These are phyloP conservation scores for Antrozous pallidus DNA, from an alignment of 2,797 vertebrate genomes.

Conservation along the genomic window DNA sequence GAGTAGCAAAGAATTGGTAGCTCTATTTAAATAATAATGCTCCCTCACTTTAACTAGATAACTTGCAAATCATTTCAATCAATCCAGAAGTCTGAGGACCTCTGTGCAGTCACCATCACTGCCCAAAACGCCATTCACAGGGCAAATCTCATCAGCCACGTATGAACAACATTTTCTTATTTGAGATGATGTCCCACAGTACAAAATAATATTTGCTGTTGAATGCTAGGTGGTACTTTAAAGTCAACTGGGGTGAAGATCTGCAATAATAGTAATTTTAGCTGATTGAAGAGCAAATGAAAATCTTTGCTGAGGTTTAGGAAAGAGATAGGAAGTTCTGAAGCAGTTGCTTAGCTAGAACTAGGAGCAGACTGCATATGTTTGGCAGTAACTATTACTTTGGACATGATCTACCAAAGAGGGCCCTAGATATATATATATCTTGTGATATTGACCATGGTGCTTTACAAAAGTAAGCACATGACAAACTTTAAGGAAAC, in stretches of 20 bases:
- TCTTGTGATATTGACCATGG: not conserved
- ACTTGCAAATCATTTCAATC: conserved; percentile 15
- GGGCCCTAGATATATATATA: not conserved
- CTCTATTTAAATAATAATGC: not conserved
- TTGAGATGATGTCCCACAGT: not conserved
- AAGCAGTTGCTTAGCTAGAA: not conserved
- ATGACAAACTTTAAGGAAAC: not conserved
- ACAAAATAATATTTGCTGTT: conserved; percentile 9
- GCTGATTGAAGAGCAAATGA: conserved; percentile 32
- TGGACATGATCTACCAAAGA: not conserved
- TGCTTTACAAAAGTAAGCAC: not conserved
- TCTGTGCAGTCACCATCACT: not conserved
- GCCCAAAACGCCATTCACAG: not conserved
- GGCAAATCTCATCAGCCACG: not conserved
- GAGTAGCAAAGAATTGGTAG: not conserved
- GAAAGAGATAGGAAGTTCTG: not conserved
- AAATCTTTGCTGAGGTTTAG: not conserved
- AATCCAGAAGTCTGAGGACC: not conserved
- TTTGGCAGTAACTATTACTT: not conserved
- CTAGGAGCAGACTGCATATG: not conserved
- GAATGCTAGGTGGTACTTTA: conserved; percentile 26
- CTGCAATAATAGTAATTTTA: conserved; percentile 40
- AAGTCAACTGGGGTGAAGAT: conserved; percentile 35
- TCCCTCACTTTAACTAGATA: not conserved
- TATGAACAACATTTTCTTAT: not conserved